Evolutionary conservation across 2,888 invertebrate species (phyloP), one percentile per base, ranked within the genome.

Genomic region (Aphidoletes aphidimyza): DNA sequence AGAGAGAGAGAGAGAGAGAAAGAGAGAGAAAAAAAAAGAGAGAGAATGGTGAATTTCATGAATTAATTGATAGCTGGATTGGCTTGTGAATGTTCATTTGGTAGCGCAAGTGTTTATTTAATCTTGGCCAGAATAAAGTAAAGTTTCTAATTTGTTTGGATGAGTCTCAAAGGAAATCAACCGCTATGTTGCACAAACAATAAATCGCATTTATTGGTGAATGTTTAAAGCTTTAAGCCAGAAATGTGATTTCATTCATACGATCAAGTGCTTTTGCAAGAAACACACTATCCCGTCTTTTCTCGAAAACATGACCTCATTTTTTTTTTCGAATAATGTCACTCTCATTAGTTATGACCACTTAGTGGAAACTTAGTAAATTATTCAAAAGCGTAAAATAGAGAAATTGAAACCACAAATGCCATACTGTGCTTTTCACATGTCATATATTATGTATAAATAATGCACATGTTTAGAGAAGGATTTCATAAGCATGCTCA

Each of bases 301-400:
- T n/a, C n/a, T n/a, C n/a, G n/a, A n/a, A n/a, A n/a, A n/a, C n/a
- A n/a, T n/a, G n/a, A n/a, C n/a, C n/a, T n/a, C n/a, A n/a, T n/a
- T n/a, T n/a, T n/a, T n/a, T n/a, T n/a, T n/a, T n/a, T n/a, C n/a
- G n/a, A 54, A 54, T 54, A 54, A 69, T 34, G 69, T 69, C 69
- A 69, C 69, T 69, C 30, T 30, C 26, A 69, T 69, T 26, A 69
- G 30, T 69, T 69, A 69, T 69, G 69, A 34, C 26, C 69, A 69
- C 69, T 69, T 69, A n/a, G 30, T 2, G 34, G 30, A 69, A 69
- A 26, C 69, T 34, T 30, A 30, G 69, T 30, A 34, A 69, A 69
- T 69, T 69, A 69, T 69, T 69, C 34, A 69, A 30, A 34, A 69
- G 69, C 22, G 19, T 19, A 17, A 47, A 47, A 54, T 11, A 54